Evolutionary conservation across 2,113 vertebrate genomes (phyloP), one percentile per base, ranked within the genome.

Genomic region (Alces alces): DNA sequence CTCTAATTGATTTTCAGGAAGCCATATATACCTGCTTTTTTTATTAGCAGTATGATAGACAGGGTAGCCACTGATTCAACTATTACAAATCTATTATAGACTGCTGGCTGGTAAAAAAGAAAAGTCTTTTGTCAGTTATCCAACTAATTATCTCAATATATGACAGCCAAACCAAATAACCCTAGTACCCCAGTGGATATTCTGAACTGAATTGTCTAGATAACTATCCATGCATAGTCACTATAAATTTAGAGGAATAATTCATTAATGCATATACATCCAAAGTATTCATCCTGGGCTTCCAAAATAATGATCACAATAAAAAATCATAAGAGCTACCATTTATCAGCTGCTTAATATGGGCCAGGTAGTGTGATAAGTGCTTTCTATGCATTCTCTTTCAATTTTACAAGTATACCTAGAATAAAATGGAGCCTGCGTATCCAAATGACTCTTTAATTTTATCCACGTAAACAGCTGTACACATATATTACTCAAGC

Each of bases 61-160:
- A 95, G 4, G n/a, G 39, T 36, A 54, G 50, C 8, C 1, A 78
- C 7, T 39, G 45, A 76, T 79, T 95, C 11, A 30, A 50, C 39
- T 60, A 47, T 82, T 90, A 66, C 13, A 52, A 60, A 91, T 91
- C n/a, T 70, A 95, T 54, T 92, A 16, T 33, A 66, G 86, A n/a
- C 47, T 97, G 30, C 33, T 97, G 83, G 28, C 54, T 89, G 70
- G 12, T 90, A 86, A 82, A 85, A 95, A 93, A 94, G 55, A 54
- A 78, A 54, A 73, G 45, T 89, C 89, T 86, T 89, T 73, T 97
- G 89, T 97, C 54, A 85, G 47, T 95, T 94, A 84, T 87, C 78
- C 82, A 96, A 94, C 88, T 97, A 96, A 97, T 98, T 98, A 96
- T 94, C 54, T 97, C 43, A 73, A n/a, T 43, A 5, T 64, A 73